phyloP scores from a whole-genome alignment of 2,113 vertebrate species.

The Rhipidura dahli region DNA sequence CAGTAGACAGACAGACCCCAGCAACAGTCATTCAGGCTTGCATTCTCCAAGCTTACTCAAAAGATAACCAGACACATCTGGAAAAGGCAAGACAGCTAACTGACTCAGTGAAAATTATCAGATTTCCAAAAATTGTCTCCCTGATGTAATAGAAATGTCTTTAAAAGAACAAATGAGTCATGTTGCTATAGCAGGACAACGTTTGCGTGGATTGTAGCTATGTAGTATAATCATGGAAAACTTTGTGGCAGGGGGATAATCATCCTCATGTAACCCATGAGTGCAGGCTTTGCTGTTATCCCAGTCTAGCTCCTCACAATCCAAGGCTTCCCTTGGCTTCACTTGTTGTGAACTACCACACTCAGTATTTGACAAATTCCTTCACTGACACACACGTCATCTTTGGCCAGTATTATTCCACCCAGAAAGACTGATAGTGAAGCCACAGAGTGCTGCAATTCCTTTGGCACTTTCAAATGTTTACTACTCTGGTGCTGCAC shows the following conservation, averaged over 20 bases:
- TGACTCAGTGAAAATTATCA: constrained; percentile 29
- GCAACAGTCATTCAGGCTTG: background rate
- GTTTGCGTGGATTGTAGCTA: background rate
- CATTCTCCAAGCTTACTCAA: constrained; percentile 7
- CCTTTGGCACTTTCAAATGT: background rate
- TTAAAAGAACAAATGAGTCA: constrained; percentile 51
- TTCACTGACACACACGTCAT: background rate
- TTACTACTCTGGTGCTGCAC: background rate
- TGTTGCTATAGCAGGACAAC: constrained; percentile 32
- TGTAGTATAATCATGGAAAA: constrained; percentile 1
- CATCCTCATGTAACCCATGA: background rate
- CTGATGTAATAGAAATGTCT: constrained; percentile 3
- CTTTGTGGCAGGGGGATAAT: background rate
- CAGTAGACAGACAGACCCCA: background rate
- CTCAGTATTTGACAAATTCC: background rate
- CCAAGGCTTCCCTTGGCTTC: background rate
- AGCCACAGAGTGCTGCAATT: background rate
- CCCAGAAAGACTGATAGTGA: background rate
- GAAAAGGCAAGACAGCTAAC: background rate
- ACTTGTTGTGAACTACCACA: background rate
- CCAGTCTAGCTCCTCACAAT: background rate
- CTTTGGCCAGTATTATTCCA: background rate
- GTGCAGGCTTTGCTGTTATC: background rate
- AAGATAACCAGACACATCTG: background rate
- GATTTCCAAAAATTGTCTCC: constrained; percentile 18